These are phyloP conservation scores for Lagocephalus sceleratus DNA, from an alignment of 2,797 vertebrate species.

Conservation along the genomic window DNA sequence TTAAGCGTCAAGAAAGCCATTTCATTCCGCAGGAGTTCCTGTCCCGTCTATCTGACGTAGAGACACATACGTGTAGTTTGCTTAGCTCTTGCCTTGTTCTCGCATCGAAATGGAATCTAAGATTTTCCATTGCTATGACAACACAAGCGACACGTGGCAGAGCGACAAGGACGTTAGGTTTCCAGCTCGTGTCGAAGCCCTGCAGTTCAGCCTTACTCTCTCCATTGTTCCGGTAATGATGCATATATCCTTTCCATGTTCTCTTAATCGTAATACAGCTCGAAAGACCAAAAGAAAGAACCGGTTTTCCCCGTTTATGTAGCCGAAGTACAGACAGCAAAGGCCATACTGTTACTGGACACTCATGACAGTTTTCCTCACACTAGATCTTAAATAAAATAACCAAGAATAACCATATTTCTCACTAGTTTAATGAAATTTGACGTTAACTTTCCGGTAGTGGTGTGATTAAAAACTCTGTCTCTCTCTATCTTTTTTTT, in stretches of 20 bases:
- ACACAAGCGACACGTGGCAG: neutral
- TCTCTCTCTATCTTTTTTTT: slow-evolving; percentile 26
- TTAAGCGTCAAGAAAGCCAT: too few species aligned
- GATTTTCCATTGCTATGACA: neutral
- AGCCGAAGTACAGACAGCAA: slow-evolving; percentile 6
- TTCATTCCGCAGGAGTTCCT: too few species aligned
- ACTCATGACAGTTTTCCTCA: slow-evolving; percentile 69
- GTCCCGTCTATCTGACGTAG: too few species aligned
- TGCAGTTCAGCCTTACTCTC: too few species aligned
- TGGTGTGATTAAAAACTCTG: slow-evolving; percentile 7
- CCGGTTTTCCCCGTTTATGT: neutral
- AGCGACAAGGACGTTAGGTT: neutral
- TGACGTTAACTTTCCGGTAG: slow-evolving; percentile 12
- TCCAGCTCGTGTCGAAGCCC: neutral
- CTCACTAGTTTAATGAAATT: too few species aligned
- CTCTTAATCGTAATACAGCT: too few species aligned
- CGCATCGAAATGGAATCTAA: neutral
- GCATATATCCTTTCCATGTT: too few species aligned
- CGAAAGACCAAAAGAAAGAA: too few species aligned
- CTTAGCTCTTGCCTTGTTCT: slow-evolving; percentile 27
- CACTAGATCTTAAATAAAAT: slow-evolving; percentile 26
- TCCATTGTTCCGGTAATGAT: too few species aligned
- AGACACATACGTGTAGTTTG: slow-evolving; percentile 15
- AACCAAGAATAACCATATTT: neutral
- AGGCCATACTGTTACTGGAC: slow-evolving; percentile 83